Evolutionary conservation across 2,888 invertebrate species (phyloP).

Genomic region (Ichneumon xanthorius): DNA sequence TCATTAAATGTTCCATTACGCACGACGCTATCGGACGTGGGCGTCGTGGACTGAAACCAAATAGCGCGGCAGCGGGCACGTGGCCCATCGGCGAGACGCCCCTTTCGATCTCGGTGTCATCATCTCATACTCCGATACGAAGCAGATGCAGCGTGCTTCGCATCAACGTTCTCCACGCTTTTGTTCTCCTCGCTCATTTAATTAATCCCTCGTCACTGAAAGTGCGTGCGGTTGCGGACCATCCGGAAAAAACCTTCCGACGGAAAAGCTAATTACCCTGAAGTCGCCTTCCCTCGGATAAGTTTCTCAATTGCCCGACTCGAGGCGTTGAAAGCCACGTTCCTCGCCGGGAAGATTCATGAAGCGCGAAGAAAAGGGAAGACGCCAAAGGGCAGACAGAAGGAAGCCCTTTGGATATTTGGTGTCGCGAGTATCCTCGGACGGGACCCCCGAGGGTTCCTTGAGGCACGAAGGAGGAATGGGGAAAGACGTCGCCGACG

Average conservation of each 20-base stretch:
- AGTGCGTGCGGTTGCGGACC: neutral
- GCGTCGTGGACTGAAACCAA: slow-evolving; percentile 77
- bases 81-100: slow-evolving; percentile 82
- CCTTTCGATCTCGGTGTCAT: slow-evolving; percentile 66
- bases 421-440: slow-evolving; percentile 73
- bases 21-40: slow-evolving; percentile 76
- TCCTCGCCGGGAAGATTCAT: slow-evolving; percentile 27
- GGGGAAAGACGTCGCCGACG: slow-evolving; percentile 67
- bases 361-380: slow-evolving; percentile 31
- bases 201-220: neutral
- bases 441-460: slow-evolving; percentile 73
- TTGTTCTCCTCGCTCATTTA: neutral
- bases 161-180: neutral
- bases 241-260: neutral
- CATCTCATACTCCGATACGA: slow-evolving; percentile 23
- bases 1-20: slow-evolving; percentile 75
- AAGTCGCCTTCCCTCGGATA: neutral
- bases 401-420: slow-evolving; percentile 61
- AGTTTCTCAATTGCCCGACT: slow-evolving; percentile 11
- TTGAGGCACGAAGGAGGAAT: slow-evolving; percentile 29
- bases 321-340: neutral
- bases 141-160: neutral
- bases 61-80: slow-evolving; percentile 76
- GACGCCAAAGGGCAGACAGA: slow-evolving; percentile 30
- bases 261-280: neutral